Percentiles rank a stretch among this genome's conserved stretches.
phyloP scores from a whole-genome alignment of 2,113 vertebrate genomes.

The Euleptes europaea region DNA sequence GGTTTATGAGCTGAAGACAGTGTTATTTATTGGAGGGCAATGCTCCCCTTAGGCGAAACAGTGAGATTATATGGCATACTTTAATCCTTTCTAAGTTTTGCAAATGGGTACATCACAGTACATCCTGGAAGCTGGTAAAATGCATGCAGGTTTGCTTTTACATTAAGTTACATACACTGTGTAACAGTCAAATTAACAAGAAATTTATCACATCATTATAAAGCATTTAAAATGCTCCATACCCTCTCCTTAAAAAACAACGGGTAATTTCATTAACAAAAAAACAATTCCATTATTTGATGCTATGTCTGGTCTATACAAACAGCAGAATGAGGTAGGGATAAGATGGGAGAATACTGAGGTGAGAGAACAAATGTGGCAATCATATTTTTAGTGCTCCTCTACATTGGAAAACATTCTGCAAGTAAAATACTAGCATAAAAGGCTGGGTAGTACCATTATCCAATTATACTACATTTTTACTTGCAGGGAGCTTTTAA shows the following conservation, averaged over 20 bases:
- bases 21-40: constrained; percentile 55
- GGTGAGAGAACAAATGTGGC: too few species aligned
- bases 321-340: too few species aligned
- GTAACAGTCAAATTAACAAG: constrained; percentile 26
- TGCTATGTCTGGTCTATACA: too few species aligned
- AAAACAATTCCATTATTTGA: not conserved
- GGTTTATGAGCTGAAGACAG: constrained; percentile 52
- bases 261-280: constrained; percentile 22
- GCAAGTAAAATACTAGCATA: too few species aligned
- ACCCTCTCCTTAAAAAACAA: constrained; percentile 32
- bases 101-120: constrained; percentile 6
- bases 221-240: constrained; percentile 25
- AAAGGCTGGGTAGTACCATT: too few species aligned
- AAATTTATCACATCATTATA: not conserved
- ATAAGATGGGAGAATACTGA: too few species aligned
- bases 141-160: not conserved
- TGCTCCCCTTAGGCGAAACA: constrained; percentile 50
- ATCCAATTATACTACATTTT: too few species aligned
- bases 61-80: constrained; percentile 5
- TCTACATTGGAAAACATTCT: too few species aligned
- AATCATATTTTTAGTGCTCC: too few species aligned
- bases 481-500: too few species aligned
- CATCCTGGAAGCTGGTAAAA: constrained; percentile 43
- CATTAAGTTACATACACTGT: not conserved
- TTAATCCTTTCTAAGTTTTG: constrained; percentile 33